Evolutionary conservation across 2,888 invertebrate genomes (phyloP), one percentile per base, ranked within the genome.

Genomic region (Reticulitermes lucifugus): DNA sequence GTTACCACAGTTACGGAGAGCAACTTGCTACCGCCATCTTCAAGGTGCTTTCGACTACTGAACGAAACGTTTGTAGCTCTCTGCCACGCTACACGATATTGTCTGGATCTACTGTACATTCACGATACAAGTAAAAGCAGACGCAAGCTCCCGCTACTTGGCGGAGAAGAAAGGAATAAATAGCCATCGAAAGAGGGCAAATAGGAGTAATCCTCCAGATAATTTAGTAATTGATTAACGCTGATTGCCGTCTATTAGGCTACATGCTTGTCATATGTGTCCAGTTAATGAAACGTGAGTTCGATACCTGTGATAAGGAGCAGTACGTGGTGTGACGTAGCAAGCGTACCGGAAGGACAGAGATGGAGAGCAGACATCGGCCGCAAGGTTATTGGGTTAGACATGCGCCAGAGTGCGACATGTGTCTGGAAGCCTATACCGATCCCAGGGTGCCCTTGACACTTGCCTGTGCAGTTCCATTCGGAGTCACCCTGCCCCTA

Each of bases 351-450:
- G 41, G 35, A n/a, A 51, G n/a, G 79, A 51, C 51, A 55, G 25
- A 79, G 79, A 51, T 43, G 25, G 51, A 55, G 51, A 77, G 51
- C 46, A 43, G 79, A 51, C 79, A 51, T 21, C 41, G 43, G 43
- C 41, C 75, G 46, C 79, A 79, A 79, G 79, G 79, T 79, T 79
- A 79, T 79, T 79, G 79, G 79, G 79, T 79, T 79, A 79, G 79
- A 79, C 79, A 79, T 79, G 79, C 79, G 79, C 79, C n/a, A 2
- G 9, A 25, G 65, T 25, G 9, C 65, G 65, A 25, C 65, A n/a
- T 65, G 65, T 65, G 65, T 65, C 65, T 65, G 65, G 55, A 14
- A 55, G 55, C 55, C 18, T 55, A 4, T 18, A 55, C 55, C 55
- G 55, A 55, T 55, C 18, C 18, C 18, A 2, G 65, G 65, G 65